Conservation (phyloP, 2,797 vertebrate genomes). For the Artibeus lituratus region DNA sequence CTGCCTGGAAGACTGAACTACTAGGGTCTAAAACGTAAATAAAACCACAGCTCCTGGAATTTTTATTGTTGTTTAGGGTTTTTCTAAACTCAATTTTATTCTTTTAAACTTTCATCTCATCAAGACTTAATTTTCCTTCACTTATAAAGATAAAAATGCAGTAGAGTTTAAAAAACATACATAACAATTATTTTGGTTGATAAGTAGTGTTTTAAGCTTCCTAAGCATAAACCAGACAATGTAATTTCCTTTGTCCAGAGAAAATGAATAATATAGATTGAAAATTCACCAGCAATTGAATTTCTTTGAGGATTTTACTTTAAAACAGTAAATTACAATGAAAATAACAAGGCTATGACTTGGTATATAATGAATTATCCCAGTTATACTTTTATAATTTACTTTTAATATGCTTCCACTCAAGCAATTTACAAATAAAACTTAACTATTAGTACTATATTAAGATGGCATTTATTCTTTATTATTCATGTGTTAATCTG, state of each 20-base stretch:
- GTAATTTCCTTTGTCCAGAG: background rate
- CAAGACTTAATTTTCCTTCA: background rate
- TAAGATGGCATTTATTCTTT: background rate
- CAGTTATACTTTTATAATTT: background rate
- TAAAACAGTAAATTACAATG: constrained; percentile 22
- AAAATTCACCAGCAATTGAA: background rate
- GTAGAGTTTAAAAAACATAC: constrained; percentile 4
- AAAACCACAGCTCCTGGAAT: background rate
- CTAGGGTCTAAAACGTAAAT: background rate
- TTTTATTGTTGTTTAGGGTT: background rate
- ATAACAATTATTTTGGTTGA: background rate
- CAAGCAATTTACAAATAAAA: constrained; percentile 31
- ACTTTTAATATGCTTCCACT: constrained; percentile 13
- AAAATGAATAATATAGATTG: background rate
- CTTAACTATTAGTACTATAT: background rate
- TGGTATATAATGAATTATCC: background rate
- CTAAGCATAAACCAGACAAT: background rate
- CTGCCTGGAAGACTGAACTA: background rate
- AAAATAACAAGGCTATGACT: background rate
- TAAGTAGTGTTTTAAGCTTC: background rate
- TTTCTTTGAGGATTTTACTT: background rate
- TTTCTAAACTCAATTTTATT: constrained; percentile 3
- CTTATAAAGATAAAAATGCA: background rate
- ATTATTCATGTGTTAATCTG: background rate
- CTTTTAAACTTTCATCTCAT: constrained; percentile 2